Evolutionary conservation across 2,888 invertebrate genomes (phyloP), one percentile per base, ranked within the genome.

Genomic region (Drosophila fungiperda): DNA sequence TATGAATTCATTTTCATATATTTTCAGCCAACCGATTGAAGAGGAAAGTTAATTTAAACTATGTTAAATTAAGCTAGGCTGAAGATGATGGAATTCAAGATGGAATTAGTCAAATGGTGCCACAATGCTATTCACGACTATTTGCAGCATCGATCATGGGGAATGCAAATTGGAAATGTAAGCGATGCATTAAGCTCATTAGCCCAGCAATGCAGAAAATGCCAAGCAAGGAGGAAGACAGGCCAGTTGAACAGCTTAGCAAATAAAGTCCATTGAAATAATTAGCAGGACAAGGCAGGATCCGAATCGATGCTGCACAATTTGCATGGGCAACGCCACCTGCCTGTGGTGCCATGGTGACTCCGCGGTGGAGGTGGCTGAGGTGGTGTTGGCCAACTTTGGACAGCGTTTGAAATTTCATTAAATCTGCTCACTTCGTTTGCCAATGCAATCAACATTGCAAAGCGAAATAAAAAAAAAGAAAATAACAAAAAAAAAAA

Each of bases 371-470:
- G 3, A 23, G 45, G 15, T 15, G 12, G 23, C 12, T 12, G 8
- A 7, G 42, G 1, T 7, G 36, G 17, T 38, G 61, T 40, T 66
- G 61, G 73, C 67, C 73, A 79, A 72, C 76, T 74, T 72, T 66
- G 83, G 79, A 74, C 66, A 82, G 76, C 75, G 69, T 78, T 89
- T 87, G 83, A 89, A 87, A 87, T 87, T 87, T 89, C 88, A 87
- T 87, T 87, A 87, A 89, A 87, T 89, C 88, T 76, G 86, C 79
- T 89, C 80, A 88, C 88, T 89, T 88, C 90, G 90, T 84, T 86
- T 89, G 87, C 89, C 82, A 86, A 83, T 85, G 83, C 87, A 89
- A 89, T 89, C 90, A 89, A 68, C 87, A 89, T 61, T 49, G 87
- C 77, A 35, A 38, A 33, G 68, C 38, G 48, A 66, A 66, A 17